Conservation (phyloP, 2,113 vertebrate species). For the Clarias magur region DNA sequence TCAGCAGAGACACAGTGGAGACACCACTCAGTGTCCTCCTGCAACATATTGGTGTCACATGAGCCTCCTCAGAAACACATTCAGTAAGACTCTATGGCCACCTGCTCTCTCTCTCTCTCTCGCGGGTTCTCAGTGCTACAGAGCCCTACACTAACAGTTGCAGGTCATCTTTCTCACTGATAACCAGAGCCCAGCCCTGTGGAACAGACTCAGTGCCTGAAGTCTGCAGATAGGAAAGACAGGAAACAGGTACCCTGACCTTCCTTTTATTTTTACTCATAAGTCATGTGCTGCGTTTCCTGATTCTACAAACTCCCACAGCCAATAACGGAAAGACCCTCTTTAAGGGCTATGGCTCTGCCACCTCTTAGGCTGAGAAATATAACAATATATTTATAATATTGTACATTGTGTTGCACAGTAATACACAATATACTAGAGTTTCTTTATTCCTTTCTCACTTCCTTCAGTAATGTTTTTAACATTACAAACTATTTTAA, state of each 20-base stretch:
- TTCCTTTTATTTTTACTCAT: slow-evolving; percentile 13
- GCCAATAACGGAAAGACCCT: not conserved
- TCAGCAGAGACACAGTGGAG: slow-evolving; percentile 51
- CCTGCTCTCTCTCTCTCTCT: not conserved
- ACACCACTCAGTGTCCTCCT: slow-evolving; percentile 22
- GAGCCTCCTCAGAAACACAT: slow-evolving; percentile 31
- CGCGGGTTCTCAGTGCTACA: not conserved
- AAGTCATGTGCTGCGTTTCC: not conserved
- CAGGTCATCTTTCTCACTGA: slow-evolving; percentile 17
- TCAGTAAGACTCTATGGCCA: not conserved
- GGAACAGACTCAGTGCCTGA: not conserved
- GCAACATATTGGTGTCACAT: slow-evolving; percentile 3
- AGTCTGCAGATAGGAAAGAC: slow-evolving; percentile 12
- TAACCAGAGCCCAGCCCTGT: slow-evolving; percentile 8
- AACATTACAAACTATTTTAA: no score
- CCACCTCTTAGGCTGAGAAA: not conserved
- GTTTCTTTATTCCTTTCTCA: not conserved
- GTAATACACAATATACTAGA: no score
- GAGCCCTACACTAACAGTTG: not conserved
- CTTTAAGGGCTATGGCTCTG: not conserved
- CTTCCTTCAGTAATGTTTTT: not conserved
- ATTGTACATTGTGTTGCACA: not conserved
- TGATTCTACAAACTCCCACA: not conserved
- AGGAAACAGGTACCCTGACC: slow-evolving; percentile 26
- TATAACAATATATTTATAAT: not conserved